These are phyloP conservation scores for Petrosia ficiformis DNA, from an alignment of 37 sponge, comb jelly and placozoan genomes.

Conservation along the genomic window DNA sequence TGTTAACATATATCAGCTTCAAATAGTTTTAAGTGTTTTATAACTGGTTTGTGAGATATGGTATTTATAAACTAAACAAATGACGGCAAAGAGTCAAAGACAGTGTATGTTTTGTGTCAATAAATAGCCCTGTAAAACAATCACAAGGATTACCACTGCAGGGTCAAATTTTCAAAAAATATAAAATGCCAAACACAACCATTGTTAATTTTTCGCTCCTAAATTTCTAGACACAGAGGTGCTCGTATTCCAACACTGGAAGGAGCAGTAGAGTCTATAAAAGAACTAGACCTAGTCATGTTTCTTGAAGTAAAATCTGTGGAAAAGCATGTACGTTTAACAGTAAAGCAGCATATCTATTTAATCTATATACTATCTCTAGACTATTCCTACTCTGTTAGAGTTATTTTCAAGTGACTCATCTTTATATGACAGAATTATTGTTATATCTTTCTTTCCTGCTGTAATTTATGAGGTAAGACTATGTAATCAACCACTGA, in stretches of 20 bases:
- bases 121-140: too few species aligned
- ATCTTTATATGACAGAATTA: constrained; percentile 16
- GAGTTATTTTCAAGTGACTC: constrained; percentile 26
- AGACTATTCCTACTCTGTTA: constrained; percentile 9
- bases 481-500: not conserved
- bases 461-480: constrained; percentile 37
- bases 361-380: not conserved
- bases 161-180: too few species aligned
- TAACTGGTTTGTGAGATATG: too few species aligned
- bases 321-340: not conserved
- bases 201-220: too few species aligned
- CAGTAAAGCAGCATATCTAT: not conserved
- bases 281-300: constrained; percentile 39
- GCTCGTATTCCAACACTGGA: constrained; percentile 33
- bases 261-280: constrained; percentile 36
- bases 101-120: too few species aligned
- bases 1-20: too few species aligned
- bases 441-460: constrained; percentile 48
- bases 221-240: not conserved
- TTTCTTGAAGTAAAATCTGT: constrained; percentile 42
- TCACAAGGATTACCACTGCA: too few species aligned
- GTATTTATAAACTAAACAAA: too few species aligned
- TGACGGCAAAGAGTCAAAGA: too few species aligned
- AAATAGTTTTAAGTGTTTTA: too few species aligned
- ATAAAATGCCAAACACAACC: too few species aligned